Evolutionary conservation across 2,797 vertebrate species (phyloP), one percentile per base, ranked within the genome.

Genomic region (Gorsachius magnificus): DNA sequence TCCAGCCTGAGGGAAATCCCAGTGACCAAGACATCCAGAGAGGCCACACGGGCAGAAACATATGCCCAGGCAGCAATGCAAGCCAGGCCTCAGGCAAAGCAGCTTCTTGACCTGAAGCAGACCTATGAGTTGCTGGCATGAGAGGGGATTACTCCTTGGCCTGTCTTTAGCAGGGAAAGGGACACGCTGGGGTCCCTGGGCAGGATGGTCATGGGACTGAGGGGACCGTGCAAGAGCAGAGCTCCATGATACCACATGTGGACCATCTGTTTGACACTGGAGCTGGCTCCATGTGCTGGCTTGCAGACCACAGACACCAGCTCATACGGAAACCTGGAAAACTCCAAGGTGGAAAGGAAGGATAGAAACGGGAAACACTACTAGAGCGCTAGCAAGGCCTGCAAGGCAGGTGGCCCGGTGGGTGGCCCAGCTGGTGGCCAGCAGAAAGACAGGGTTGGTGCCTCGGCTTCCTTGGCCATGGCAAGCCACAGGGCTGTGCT

Each of bases 161-260:
- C 65, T 72, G 51, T 31, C 29, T 72, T 48, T 38, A 35, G 16
- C 50, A 65, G 50, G 8, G 31, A 69, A 36, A 48, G 43, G 46
- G 48, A 82, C 8, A 4, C 0, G 0, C 25, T 33, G 46, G 20
- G 20, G 28, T 36, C 26, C n/a, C 33, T 61, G 61, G 33, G 16
- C 33, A 69, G 54, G 70, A 43, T 43, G 31, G 25, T 11, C 31
- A 35, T 3, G 12, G 36, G 13, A 24, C 38, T 51, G 63, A 64
- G n/a, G 38, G n/a, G 26, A 54, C 41, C 0, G 0, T 29, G 51
- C 46, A 46, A 41, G 77, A 90, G 28, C 56, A 70, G 31, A 68
- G 22, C 31, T 31, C 60, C 3, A 1, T 24, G n/a, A 31, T 35
- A 3, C 14, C 60, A 29, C 2, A 6, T 2, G 0, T 26, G 61